These are phyloP conservation scores for Barypeithes pellucidus DNA, from an alignment of 2,888 invertebrate species.

Conservation along the genomic window DNA sequence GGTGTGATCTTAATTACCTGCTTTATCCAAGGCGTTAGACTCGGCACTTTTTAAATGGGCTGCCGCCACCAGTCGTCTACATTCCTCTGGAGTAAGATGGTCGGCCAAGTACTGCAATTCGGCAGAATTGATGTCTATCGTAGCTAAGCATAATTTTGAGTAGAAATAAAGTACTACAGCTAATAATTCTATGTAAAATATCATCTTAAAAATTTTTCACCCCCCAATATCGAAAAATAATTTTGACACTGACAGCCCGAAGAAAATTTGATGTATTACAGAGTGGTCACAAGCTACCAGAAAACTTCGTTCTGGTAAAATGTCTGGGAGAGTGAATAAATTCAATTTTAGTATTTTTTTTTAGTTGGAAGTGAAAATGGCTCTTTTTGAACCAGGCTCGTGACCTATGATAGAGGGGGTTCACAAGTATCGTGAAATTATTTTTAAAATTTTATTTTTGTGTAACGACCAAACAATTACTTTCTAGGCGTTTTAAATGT, in stretches of 20 bases:
- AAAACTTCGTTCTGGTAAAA: too few relatives aligned
- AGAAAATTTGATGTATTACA: too few relatives aligned
- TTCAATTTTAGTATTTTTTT: too few relatives aligned
- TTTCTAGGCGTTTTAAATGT: too few relatives aligned
- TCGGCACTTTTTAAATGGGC: conserved; percentile 73
- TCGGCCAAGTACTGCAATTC: conserved; percentile 74
- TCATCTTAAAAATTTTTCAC: background rate
- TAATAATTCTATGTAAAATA: background rate
- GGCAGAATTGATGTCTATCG: conserved; percentile 67
- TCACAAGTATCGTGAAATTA: too few relatives aligned
- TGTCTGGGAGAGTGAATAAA: too few relatives aligned
- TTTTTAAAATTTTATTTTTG: too few relatives aligned
- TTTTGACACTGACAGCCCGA: conserved; percentile 12
- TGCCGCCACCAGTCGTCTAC: conserved; percentile 74
- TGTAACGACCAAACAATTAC: too few relatives aligned
- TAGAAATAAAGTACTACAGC: background rate
- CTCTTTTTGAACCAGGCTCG: too few relatives aligned
- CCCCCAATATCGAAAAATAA: background rate
- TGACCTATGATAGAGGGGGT: too few relatives aligned
- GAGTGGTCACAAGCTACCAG: too few relatives aligned
- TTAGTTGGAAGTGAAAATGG: too few relatives aligned
- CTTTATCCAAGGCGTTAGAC: conserved; percentile 69
- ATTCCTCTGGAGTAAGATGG: conserved; percentile 74
- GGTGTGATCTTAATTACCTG: conserved; percentile 67
- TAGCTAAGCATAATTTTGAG: conserved; percentile 48